Conservation (phyloP, 2,113 vertebrate species). For the Saimiri boliviensis region DNA sequence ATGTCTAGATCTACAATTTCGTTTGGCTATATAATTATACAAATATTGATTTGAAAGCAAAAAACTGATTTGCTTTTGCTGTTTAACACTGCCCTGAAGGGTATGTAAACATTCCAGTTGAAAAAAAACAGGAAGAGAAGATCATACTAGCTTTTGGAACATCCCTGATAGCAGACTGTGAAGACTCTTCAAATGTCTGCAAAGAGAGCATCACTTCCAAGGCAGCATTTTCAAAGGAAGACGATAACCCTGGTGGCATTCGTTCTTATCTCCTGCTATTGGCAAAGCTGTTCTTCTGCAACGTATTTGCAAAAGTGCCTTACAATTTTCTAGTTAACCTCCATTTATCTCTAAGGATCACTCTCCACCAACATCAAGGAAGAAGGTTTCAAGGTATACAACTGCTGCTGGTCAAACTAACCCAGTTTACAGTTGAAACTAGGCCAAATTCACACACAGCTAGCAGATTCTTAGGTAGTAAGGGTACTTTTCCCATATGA, state of each 20-base stretch:
- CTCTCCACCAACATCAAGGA: not conserved
- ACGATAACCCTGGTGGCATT: not conserved
- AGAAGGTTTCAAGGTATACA: slow-evolving; percentile 17
- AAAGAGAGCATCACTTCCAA: not conserved
- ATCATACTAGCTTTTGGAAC: slow-evolving; percentile 23
- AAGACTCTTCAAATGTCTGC: slow-evolving; percentile 19
- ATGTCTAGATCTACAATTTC: slow-evolving; percentile 62
- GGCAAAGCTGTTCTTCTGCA: not conserved
- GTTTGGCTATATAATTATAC: slow-evolving; percentile 77
- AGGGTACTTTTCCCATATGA: not conserved
- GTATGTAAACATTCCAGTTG: slow-evolving; percentile 57
- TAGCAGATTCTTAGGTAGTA: not conserved
- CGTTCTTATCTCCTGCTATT: not conserved
- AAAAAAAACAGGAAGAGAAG: slow-evolving; percentile 48
- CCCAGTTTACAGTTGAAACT: slow-evolving; percentile 49
- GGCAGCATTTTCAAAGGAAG: not conserved
- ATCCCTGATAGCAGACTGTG: not conserved
- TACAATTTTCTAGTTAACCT: slow-evolving; percentile 47
- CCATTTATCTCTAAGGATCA: slow-evolving; percentile 10
- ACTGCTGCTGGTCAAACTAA: slow-evolving; percentile 48
- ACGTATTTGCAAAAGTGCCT: not conserved
- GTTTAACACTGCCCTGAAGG: slow-evolving; percentile 76
- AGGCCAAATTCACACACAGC: slow-evolving; percentile 15
- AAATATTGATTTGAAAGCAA: slow-evolving; percentile 82
- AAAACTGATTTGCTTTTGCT: slow-evolving; percentile 77